phyloP scores from a whole-genome alignment of 2,888 invertebrate genomes.

The Odontothrips loti region DNA sequence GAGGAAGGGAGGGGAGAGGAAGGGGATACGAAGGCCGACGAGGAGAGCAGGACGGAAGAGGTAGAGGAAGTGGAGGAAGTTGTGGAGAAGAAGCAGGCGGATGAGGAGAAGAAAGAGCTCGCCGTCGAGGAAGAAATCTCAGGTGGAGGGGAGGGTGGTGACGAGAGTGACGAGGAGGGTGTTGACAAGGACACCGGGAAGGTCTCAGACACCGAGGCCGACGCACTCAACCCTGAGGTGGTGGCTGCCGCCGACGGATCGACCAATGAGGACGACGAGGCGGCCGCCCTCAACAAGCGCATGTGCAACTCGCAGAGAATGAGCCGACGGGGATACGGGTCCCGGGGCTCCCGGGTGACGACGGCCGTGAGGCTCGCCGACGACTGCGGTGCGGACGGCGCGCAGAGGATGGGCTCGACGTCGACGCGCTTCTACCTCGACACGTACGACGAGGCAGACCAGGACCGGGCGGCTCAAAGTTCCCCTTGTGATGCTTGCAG shows the following conservation, averaged over 20 bases:
- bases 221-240: background rate
- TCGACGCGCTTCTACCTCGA: background rate
- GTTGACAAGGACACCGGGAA: background rate
- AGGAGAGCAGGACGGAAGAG: background rate
- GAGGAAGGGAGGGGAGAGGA: background rate
- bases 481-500: conserved; percentile 15
- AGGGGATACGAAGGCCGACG: background rate
- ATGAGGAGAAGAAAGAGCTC: background rate
- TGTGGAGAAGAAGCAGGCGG: background rate
- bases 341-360: background rate
- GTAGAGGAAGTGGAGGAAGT: background rate
- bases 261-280: background rate
- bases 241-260: background rate
- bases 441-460: conserved; percentile 2
- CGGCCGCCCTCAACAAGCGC: conserved; percentile 18
- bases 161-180: background rate
- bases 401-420: background rate
- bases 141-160: background rate
- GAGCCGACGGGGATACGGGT: background rate
- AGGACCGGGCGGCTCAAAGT: background rate
- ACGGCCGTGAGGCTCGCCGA: background rate
- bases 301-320: conserved; percentile 13
- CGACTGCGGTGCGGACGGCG: background rate
- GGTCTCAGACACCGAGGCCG: background rate
- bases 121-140: background rate